A percentile compares a stretch with the other conserved stretches of the same genome.
Conservation (phyloP, 2,113 vertebrate genomes). For the Ageneiosus marmoratus region DNA sequence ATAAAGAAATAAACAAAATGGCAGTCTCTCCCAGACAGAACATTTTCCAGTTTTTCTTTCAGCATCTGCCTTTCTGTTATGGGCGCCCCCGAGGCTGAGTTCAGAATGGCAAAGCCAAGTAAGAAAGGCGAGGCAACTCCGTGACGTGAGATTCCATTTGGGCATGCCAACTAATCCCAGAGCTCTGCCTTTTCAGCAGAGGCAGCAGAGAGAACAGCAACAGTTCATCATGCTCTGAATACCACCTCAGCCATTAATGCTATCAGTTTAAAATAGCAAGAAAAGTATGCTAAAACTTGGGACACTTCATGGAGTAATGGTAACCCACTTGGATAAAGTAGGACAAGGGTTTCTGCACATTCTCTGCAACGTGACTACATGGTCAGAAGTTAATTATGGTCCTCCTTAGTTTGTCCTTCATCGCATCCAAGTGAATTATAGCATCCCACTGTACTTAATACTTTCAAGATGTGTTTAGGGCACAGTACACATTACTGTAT, state of each 20-base stretch:
- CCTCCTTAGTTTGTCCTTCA: constrained; percentile 7
- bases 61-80: background rate
- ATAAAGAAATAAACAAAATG: background rate
- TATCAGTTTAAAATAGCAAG: constrained; percentile 34
- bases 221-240: constrained; percentile 29
- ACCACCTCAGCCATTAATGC: constrained; percentile 10
- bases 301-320: background rate
- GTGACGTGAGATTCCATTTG: constrained; percentile 34
- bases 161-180: constrained; percentile 47
- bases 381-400: constrained; percentile 27
- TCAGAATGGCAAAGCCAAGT: constrained; percentile 33
- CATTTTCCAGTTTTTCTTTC: background rate
- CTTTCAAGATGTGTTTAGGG: constrained; percentile 40
- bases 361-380: constrained; percentile 2
- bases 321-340: constrained; percentile 16
- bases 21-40: background rate
- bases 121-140: constrained; percentile 37
- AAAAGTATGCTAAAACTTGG: background rate
- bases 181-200: constrained; percentile 26
- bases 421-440: constrained; percentile 22
- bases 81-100: background rate
- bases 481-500: background rate
- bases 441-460: constrained; percentile 1
- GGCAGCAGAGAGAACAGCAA: constrained; percentile 13
- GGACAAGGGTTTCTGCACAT: constrained; percentile 1